Base-by-base conservation (phyloP, 2,113 vertebrate species). In the Brienomyrus longianalis region DNA sequence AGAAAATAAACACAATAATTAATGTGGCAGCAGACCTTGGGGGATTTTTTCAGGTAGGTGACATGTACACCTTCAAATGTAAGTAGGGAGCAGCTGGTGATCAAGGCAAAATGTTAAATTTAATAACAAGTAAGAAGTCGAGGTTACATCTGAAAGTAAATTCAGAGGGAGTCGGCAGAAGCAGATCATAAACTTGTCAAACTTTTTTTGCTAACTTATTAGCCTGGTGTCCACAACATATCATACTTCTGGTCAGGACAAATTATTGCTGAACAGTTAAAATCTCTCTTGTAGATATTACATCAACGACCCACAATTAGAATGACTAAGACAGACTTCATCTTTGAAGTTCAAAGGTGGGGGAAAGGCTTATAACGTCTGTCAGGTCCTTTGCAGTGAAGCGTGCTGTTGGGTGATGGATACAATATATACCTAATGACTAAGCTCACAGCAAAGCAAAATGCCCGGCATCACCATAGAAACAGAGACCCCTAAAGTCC, bases 391-490 rank as follows among this genome's bases (percentile, higher is more conserved):
- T 70, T 70, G 62, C 62, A 70, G 62, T 31, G 27, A 70, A 43
- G 11, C 2, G 35, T 39, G 15, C 35, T 43, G 17, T 80, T 80
- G 43, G 11, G 15, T 80, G 74, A 43, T 80, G 35, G 74, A 80
- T 39, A 51, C 45, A 51, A 31, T 48, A 27, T 51, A 43, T 86
- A 48, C 43, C 45, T 51, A 51, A 51, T 51, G 83, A n/a, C 45
- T 50, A 86, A 86, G 83, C 45, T 85, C 2, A 85, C 6, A 51
- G 23, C 48, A 50, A 86, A 86, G 83, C 45, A 86, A 86, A 50
- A 48, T 50, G 23, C 48, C n/a, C 23, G 4, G 48, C 83, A 86
- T 86, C 83, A 50, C 83, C 83, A 86, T 86, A 86, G 83, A 86
- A 86, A 86, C 83, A n/a, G 83, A 86, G 62, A 86, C 47, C 83